Conservation (phyloP, 2,113 vertebrate species). For the Etia nguti region DNA sequence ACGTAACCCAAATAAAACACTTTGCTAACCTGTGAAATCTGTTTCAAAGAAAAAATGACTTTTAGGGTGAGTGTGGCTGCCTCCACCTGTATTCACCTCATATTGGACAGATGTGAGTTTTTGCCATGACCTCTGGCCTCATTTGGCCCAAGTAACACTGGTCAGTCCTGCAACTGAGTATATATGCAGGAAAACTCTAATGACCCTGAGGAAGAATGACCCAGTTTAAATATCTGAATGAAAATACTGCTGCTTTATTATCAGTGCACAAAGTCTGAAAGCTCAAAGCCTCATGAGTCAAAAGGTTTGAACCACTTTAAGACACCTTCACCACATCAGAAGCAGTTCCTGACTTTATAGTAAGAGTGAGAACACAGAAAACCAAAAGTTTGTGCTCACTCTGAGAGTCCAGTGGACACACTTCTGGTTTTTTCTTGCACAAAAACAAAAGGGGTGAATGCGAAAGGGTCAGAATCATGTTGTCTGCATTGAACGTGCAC, state of each 20-base stretch:
- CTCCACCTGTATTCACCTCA: not conserved
- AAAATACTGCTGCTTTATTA: not conserved
- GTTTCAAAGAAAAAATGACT: rapidly evolving
- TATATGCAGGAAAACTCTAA: not conserved
- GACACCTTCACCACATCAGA: not conserved
- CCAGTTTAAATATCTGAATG: not conserved
- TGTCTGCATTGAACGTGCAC: not conserved
- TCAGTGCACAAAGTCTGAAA: not conserved
- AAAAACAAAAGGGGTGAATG: rapidly evolving
- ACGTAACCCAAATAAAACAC: not conserved
- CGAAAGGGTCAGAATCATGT: not conserved
- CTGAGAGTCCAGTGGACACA: not conserved
- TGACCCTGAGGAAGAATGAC: not conserved
- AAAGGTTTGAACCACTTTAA: not conserved
- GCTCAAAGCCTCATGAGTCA: not conserved
- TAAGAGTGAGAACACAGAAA: not conserved
- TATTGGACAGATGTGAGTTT: not conserved
- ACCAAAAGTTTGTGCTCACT: rapidly evolving
- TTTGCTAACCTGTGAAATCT: rapidly evolving
- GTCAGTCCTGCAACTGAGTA: rapidly evolving
- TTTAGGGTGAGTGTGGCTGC: not conserved
- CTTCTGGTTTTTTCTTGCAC: rapidly evolving
- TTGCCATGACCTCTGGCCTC: not conserved
- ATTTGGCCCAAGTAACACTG: not conserved
- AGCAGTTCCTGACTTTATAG: not conserved